Conservation (phyloP, 2,888 invertebrate species). For the Drosophila buzzatii region DNA sequence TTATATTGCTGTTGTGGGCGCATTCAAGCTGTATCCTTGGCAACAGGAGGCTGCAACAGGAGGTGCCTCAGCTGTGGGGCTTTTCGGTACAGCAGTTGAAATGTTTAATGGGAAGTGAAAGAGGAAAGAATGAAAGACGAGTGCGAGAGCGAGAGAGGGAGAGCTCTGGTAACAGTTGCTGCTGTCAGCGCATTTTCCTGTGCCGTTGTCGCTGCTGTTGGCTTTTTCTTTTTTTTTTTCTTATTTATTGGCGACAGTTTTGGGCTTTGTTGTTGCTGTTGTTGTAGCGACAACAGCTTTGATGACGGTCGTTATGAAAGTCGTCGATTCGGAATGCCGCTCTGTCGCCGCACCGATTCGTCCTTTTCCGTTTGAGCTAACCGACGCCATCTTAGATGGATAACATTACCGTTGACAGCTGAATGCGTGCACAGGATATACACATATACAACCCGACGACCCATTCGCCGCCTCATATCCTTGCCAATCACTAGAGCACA, state of each 20-base stretch:
- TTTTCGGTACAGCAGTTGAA: constrained; percentile 47
- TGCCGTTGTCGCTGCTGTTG: constrained; percentile 34
- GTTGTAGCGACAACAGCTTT: constrained; percentile 64
- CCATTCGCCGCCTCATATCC: not conserved
- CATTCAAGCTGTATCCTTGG: constrained; percentile 27
- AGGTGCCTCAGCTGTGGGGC: constrained; percentile 26
- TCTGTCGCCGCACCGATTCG: constrained; percentile 34
- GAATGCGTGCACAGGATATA: constrained; percentile 48
- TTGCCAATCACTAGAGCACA: constrained; percentile 2
- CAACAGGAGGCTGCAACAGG: constrained; percentile 31
- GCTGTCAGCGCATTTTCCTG: constrained; percentile 71
- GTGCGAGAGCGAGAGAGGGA: not conserved
- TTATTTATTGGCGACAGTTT: constrained; percentile 71
- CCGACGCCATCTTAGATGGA: constrained; percentile 54
- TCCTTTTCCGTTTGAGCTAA: constrained; percentile 1
- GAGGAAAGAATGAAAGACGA: not conserved
- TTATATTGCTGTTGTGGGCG: constrained; percentile 39
- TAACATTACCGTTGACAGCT: constrained; percentile 71
- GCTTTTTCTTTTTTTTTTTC: constrained; percentile 26
- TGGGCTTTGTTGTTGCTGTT: constrained; percentile 35
- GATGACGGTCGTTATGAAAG: constrained; percentile 75
- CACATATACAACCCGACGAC: not conserved
- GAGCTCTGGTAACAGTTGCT: constrained; percentile 50
- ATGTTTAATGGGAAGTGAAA: constrained; percentile 50
- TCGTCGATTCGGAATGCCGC: constrained; percentile 69